Evolutionary conservation across 2,888 invertebrate genomes (phyloP).

Genomic region (Patella depressa): DNA sequence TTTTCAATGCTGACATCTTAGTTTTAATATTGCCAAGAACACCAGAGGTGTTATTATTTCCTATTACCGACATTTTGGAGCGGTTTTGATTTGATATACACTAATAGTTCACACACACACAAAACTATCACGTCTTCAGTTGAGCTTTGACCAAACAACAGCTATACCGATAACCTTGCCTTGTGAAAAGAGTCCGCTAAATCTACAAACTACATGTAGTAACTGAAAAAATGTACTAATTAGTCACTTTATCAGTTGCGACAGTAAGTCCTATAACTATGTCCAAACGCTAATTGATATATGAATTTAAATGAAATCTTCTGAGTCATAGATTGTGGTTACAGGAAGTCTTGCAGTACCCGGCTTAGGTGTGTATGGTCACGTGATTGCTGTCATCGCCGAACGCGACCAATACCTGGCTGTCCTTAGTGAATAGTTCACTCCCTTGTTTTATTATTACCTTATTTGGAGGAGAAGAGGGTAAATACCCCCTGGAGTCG

Average conservation of each 20-base stretch:
- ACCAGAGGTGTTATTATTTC: constrained; percentile 5
- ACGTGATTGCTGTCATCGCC: constrained; percentile 24
- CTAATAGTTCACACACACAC: neutral
- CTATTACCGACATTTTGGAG: neutral
- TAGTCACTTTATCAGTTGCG: too few relatives aligned
- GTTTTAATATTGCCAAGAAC: constrained; percentile 3
- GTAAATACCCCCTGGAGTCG: too few relatives aligned
- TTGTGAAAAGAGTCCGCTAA: constrained; percentile 17
- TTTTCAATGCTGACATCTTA: constrained; percentile 6
- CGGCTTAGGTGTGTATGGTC: constrained; percentile 29
- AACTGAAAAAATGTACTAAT: too few relatives aligned
- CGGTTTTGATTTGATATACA: neutral
- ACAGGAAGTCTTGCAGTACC: constrained; percentile 23
- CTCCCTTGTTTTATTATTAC: constrained; percentile 21
- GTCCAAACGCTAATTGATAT: neutral
- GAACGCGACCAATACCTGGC: constrained; percentile 27
- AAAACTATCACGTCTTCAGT: constrained; percentile 91
- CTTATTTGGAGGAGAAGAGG: constrained; percentile 14
- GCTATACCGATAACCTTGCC: constrained; percentile 22
- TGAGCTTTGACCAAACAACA: constrained; percentile 17
- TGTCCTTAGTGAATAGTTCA: constrained; percentile 27
- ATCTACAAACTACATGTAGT: too few relatives aligned
- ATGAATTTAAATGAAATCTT: constrained; percentile 14
- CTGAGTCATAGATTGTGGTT: constrained; percentile 28
- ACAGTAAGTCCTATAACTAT: neutral